A percentile compares a stretch with the other conserved stretches of the same genome.
These are phyloP conservation scores for Neodiprion pinetum DNA, from an alignment of 1,140 invertebrate genomes.

Conservation along the genomic window DNA sequence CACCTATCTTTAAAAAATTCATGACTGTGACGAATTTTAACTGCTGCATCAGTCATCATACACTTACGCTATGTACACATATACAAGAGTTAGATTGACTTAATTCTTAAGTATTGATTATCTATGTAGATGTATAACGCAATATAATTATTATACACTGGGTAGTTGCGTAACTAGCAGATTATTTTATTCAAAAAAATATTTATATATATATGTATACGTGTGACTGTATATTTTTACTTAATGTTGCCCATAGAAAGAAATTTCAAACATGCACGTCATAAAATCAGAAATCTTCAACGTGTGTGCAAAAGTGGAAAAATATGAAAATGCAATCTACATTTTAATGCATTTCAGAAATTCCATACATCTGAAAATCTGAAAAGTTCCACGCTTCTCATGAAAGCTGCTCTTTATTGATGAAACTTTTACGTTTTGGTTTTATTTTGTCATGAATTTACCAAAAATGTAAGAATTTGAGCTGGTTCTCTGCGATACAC, in stretches of 20 bases:
- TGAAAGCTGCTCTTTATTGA: not conserved
- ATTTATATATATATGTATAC: constrained; percentile 4
- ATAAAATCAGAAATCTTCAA: not conserved
- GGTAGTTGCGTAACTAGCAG: not conserved
- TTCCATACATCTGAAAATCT: not conserved
- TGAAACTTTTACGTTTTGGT: not conserved
- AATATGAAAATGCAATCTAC: constrained; percentile 16
- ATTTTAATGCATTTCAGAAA: not conserved
- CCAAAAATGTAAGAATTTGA: constrained; percentile 11
- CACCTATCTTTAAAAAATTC: not conserved
- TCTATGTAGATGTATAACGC: not conserved
- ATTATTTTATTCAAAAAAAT: constrained; percentile 7
- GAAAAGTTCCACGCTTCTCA: not conserved
- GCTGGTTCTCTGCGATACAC: not conserved
- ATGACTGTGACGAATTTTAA: not conserved
- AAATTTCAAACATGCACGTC: not conserved
- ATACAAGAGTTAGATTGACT: not conserved
- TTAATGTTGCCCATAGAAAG: constrained; percentile 1
- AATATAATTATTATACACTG: constrained; percentile 1
- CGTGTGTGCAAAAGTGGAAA: constrained; percentile 17
- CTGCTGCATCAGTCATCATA: constrained; percentile 4
- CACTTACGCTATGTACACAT: constrained; percentile 11
- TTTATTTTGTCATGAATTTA: not conserved
- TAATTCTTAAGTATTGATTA: constrained; percentile 1
- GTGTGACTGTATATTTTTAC: not conserved